phyloP scores from a whole-genome alignment of 2,888 invertebrate genomes.

The Rhabditophanes sp. region DNA sequence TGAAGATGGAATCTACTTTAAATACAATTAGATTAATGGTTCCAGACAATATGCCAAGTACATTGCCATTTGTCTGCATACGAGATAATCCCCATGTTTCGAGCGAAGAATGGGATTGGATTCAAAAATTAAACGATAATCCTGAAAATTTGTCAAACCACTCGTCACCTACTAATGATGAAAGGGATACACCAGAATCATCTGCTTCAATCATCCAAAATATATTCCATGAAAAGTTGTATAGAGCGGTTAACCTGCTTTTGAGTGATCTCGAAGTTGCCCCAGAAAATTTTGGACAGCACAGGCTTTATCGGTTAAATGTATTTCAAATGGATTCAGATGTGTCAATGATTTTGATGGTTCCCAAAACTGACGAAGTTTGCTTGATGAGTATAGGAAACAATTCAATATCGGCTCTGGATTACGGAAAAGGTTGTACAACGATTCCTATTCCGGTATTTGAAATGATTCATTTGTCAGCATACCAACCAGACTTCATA shows the following conservation, averaged over 20 bases:
- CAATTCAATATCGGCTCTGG: conserved; percentile 42
- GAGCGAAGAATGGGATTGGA: conserved; percentile 77
- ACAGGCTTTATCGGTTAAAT: conserved; percentile 74
- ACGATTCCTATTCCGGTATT: conserved; percentile 73
- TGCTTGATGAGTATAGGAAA: conserved; percentile 51
- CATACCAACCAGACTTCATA: conserved; percentile 77
- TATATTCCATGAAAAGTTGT: conserved; percentile 44
- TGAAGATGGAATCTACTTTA: conserved; percentile 78
- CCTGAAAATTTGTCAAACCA: conserved; percentile 17
- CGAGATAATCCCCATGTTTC: conserved; percentile 88
- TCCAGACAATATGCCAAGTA: conserved; percentile 76
- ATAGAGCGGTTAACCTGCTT: conserved; percentile 13
- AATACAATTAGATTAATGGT: conserved; percentile 57
- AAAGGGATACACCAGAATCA: no score
- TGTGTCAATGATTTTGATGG: conserved; percentile 67
- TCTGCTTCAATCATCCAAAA: no score
- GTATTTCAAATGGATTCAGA: conserved; percentile 77
- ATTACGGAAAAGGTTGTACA: conserved; percentile 68
- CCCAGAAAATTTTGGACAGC: conserved; percentile 56
- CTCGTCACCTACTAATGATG: conserved; percentile 17
- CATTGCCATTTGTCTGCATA: conserved; percentile 78
- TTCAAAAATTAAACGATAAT: conserved; percentile 51
- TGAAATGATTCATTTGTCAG: conserved; percentile 54
- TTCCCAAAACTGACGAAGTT: conserved; percentile 49
- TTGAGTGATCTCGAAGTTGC: conserved; percentile 32